Base-by-base conservation (phyloP, 2,797 vertebrate species). In the Tauraco hartlaubi region DNA sequence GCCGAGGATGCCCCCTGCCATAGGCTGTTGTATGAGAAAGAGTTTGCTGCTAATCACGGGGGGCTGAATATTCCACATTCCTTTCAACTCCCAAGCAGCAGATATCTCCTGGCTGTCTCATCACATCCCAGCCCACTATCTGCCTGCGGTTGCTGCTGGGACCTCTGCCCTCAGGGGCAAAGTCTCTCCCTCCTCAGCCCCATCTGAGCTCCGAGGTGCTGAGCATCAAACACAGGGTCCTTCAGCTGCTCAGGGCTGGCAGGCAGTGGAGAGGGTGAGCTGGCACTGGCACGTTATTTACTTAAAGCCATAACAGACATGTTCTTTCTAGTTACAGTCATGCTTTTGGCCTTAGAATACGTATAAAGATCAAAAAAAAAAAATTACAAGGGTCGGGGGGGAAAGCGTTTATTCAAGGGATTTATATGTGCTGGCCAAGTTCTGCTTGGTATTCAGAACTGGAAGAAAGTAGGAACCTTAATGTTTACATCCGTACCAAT, bases 401-500 rank as follows among this genome's bases (percentile, higher is more conserved):
- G 25, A 23, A 31, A 5, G 7, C 5, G 33, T 61, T 13, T 67
- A n/a, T 29, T 69, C 39, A 56, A 85, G 63, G 33, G 26, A 43
- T 54, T 71, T 63, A 4, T 63, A 2, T 41, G 20, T 56, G 21
- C 51, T 58, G 43, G 35, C 15, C 56, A 29, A 19, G 43, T 62
- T 74, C 87, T 83, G 19, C 58, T 91, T 90, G 73, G 25, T 88
- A 75, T 92, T 93, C 94, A 91, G 81, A 56, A 39, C 37, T 11
- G 26, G 46, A 54, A 67, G 52, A 75, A 88, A 37, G 72, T 16
- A 64, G 58, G 72, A 92, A 12, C 68, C 18, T 29, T 55, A 71
- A 51, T 55, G 67, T 93, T 95, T 91, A 81, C 85, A 73, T 73
- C 61, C 1, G 0, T 61, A 76, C 12, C 68, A 61, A 90, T 66